Conservation (phyloP, 1,140 invertebrate species). For the Bombus vancouverensis region DNA sequence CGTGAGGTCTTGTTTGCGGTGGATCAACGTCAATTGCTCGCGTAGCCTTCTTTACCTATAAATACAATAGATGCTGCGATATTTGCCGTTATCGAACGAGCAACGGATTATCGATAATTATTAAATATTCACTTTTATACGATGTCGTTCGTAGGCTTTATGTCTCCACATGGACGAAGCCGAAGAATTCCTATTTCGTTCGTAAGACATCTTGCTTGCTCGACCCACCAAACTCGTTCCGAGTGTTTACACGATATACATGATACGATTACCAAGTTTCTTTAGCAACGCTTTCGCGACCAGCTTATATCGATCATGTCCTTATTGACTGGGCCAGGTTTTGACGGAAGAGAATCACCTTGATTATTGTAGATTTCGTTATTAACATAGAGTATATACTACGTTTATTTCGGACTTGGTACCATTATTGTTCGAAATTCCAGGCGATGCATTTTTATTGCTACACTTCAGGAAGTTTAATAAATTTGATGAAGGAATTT, state of each 20-base stretch:
- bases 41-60: slow-evolving; percentile 73
- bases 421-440: too few relatives aligned
- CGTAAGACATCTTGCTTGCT: slow-evolving; percentile 39
- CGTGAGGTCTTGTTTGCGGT: slow-evolving; percentile 73
- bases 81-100: background rate
- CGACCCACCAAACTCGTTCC: background rate
- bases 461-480: too few relatives aligned
- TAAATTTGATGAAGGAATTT: too few relatives aligned
- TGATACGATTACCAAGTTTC: slow-evolving; percentile 46
- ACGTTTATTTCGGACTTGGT: too few relatives aligned
- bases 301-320: slow-evolving; percentile 45
- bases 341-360: background rate
- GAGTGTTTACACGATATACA: slow-evolving; percentile 56
- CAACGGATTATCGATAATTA: background rate
- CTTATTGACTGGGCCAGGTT: background rate
- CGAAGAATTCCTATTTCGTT: slow-evolving; percentile 30
- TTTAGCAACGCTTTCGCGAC: slow-evolving; percentile 60
- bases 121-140: slow-evolving; percentile 63
- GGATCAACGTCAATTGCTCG: slow-evolving; percentile 76
- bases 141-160: slow-evolving; percentile 71
- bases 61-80: background rate
- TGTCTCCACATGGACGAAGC: slow-evolving; percentile 49
- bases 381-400: background rate
- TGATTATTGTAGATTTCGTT: background rate
- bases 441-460: too few relatives aligned